Evolutionary conservation across 2,113 vertebrate genomes (phyloP), one percentile per base, ranked within the genome.

Genomic region (Hippopotamus amphibius): DNA sequence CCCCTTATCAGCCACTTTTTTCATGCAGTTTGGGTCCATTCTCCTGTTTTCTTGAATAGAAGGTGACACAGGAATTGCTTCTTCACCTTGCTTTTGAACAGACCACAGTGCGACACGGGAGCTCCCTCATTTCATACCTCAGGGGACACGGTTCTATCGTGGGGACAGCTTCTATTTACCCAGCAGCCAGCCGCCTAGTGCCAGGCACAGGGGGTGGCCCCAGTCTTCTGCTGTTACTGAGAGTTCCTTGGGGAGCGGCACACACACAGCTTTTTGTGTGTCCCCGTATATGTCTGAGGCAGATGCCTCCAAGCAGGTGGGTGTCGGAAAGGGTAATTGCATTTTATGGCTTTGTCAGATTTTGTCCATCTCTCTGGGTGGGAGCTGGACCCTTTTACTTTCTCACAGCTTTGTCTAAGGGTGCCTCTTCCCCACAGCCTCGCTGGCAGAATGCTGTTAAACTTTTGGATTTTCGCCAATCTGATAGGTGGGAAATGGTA

Each of bases 401-500:
- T 0, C 89, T 33, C 21, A 1, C 66, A 37, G 66, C 79, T 5
- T 10, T 13, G 15, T 43, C 68, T 24, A 1, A 43, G 26, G n/a
- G 26, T 0, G 11, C 50, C 53, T 41, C 28, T 46, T 24, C 37
- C 16, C 30, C 65, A 28, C 10, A 9, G 53, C 79, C 41, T 37
- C 0, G 2, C 65, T 14, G 0, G 21, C 77, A 53, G 33, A 19
- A 19, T 0, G 46, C 9, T 1, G 87, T 8, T 8, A 0, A 9
- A 6, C 50, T 13, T 7, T 3, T 43, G 66, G 55, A 10, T 30
- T 24, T 21, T 9, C 0, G 66, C 37, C 65, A 2, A 8, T 14
- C 28, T 30, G 33, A 7, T 4, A 1, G 63, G 28, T 5, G 61
- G 43, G n/a, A 6, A 0, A 0, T 0, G 8, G 30, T 1, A 7